A percentile compares a stretch with the other conserved stretches of the same genome.
phyloP scores from a whole-genome alignment of 2,113 vertebrate genomes.

The Gymnocephalus cernua region DNA sequence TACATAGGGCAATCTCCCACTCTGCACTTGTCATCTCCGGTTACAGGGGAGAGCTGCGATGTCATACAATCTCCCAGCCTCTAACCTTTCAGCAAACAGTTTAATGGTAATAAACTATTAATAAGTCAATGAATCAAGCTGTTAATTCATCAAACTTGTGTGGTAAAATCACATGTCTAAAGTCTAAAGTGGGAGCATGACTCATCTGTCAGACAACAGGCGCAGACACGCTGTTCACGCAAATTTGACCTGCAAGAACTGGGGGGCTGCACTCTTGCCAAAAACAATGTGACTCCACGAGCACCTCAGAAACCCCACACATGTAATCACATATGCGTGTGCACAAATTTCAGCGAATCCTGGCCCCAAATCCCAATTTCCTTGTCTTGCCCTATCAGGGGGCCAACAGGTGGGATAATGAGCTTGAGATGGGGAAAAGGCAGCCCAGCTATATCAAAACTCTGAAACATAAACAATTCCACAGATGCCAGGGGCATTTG shows the following conservation, averaged over 20 bases:
- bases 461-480: constrained; percentile 77
- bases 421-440: constrained; percentile 56
- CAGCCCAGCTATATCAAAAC: constrained; percentile 69
- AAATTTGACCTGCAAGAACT: constrained; percentile 32
- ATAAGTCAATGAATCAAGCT: constrained; percentile 68
- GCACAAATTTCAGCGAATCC: constrained; percentile 23
- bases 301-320: constrained; percentile 19
- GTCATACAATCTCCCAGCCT: constrained; percentile 65
- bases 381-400: constrained; percentile 48
- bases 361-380: constrained; percentile 22
- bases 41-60: constrained; percentile 69
- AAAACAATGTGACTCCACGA: constrained; percentile 28
- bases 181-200: constrained; percentile 65
- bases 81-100: constrained; percentile 55
- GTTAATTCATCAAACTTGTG: constrained; percentile 62
- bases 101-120: constrained; percentile 74
- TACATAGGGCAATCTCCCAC: constrained; percentile 59
- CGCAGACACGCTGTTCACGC: constrained; percentile 26
- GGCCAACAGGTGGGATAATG: constrained; percentile 71
- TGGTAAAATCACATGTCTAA: constrained; percentile 50
- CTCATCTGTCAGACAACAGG: constrained; percentile 60
- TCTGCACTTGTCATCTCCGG: constrained; percentile 53
- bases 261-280: constrained; percentile 8
- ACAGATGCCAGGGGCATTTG: constrained; percentile 57
- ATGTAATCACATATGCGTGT: constrained; percentile 29